These are phyloP conservation scores for Epinephelus lanceolatus DNA, from an alignment of 2,113 vertebrate genomes.

Conservation along the genomic window DNA sequence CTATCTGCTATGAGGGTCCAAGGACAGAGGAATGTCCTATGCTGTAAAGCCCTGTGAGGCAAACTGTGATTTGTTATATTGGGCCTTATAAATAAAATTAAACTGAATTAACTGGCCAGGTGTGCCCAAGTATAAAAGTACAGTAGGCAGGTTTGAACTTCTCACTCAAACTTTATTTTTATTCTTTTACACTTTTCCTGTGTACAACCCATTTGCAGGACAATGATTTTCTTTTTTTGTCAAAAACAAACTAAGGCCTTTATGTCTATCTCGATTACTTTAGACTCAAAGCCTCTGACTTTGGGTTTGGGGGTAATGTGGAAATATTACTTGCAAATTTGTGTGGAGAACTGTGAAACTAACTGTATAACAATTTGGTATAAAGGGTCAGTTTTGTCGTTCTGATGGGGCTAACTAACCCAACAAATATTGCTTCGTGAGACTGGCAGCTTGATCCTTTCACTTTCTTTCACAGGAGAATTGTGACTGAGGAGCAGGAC, in stretches of 20 bases:
- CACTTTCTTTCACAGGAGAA: background rate
- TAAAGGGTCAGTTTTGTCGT: background rate
- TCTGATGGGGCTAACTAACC: background rate
- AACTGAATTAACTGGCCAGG: background rate
- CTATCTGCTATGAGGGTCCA: too few relatives aligned
- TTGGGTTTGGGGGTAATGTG: background rate
- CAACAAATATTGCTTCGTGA: background rate
- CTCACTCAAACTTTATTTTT: background rate
- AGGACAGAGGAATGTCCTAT: too few relatives aligned
- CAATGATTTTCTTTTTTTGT: background rate
- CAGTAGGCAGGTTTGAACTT: background rate
- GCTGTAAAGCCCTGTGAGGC: too few relatives aligned
- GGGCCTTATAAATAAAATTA: too few relatives aligned
- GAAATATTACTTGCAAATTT: background rate
- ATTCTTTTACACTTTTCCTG: background rate
- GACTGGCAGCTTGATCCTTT: background rate
- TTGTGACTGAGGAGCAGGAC: background rate
- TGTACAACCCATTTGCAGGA: background rate
- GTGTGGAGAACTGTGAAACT: background rate
- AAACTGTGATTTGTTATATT: too few relatives aligned
- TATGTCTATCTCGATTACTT: background rate
- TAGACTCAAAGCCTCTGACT: too few relatives aligned
- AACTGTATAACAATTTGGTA: background rate
- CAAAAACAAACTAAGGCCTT: background rate
- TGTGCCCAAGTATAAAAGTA: background rate